A percentile compares a stretch with the other conserved stretches of the same genome.
These are phyloP conservation scores for Triplophysa tibetana DNA, from an alignment of 2,113 vertebrate genomes.

Conservation along the genomic window DNA sequence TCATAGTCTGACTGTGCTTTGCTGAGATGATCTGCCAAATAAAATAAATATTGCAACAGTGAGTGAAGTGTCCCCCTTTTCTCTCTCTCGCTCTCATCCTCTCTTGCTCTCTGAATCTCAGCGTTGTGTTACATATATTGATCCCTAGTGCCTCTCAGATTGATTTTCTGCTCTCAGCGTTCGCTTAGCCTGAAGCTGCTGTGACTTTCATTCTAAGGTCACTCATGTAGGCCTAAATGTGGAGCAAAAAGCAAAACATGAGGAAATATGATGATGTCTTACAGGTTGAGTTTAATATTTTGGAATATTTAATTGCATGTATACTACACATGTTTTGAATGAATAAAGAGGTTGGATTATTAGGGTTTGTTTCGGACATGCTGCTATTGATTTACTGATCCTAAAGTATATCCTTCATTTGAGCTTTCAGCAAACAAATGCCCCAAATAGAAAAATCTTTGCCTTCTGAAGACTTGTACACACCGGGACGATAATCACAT, in stretches of 20 bases:
- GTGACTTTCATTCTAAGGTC: slow-evolving; percentile 78
- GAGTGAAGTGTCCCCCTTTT: slow-evolving; percentile 8
- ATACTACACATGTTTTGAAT: background rate
- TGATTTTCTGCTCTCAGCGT: slow-evolving; percentile 73
- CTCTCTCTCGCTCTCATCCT: slow-evolving; percentile 15
- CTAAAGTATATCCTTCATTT: background rate
- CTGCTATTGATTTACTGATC: slow-evolving; percentile 8
- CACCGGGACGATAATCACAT: too few relatives aligned
- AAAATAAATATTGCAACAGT: background rate
- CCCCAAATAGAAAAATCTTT: background rate
- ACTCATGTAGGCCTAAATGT: slow-evolving; percentile 39
- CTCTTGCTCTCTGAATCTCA: slow-evolving; percentile 57
- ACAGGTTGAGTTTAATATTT: too few relatives aligned
- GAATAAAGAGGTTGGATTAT: background rate
- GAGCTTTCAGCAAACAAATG: background rate
- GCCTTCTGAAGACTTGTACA: background rate
- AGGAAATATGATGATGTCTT: background rate
- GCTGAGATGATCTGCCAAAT: background rate
- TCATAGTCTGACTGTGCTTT: background rate
- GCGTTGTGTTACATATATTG: slow-evolving; percentile 66
- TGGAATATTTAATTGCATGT: too few relatives aligned
- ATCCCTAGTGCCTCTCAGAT: slow-evolving; percentile 71
- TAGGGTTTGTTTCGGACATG: background rate
- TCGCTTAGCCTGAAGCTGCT: slow-evolving; percentile 62
- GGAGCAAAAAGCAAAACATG: background rate